Evolutionary conservation across 23 tunicate genomes (phyloP), one percentile per base, ranked within the genome.

Genomic region (Halocynthia roretzi): DNA sequence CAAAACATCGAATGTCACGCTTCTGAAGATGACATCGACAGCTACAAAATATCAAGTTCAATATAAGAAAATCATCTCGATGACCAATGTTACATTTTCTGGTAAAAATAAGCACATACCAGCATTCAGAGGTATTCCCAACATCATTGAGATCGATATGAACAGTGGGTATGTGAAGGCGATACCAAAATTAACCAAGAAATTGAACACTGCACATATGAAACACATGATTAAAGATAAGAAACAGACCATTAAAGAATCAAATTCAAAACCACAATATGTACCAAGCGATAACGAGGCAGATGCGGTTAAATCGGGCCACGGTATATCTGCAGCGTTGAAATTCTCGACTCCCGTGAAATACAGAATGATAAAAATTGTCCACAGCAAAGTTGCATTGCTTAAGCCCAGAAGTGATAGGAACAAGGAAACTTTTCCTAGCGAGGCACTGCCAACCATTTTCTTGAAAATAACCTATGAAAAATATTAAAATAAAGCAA

Each of bases 391-490:
- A 62, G 86, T 8, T 14, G 82, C 87, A 65, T 90, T 88, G 54
- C 87, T 83, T 2, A 89, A 48, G 10, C 99, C 99, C 20, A 96
- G 82, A 8, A 96, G 53, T 49, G 88, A 61, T 54, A 96, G 72
- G 71, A 89, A 96, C 14, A 96, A 62, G 7, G 96, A 96, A 15
- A 96, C 99, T 61, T 96, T 96, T n/a, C 99, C 99, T 17, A 85
- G 70, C 8, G 82, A 50, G n/a, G 81, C 91, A 50, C 83, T 44
- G 31, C 87, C 87, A 53, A 96, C 51, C 40, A 82, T 75, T 54
- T 50, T 62, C 78, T 96, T 96, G 72, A 96, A 96, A 50, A 84
- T 23, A 10, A 94, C 96, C 96, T 90, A 63, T 15, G 31, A 56
- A 75, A 8, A 53, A 53, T 8, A 54, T 53, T 0, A 75, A n/a